Base-by-base conservation (phyloP, 2,113 vertebrate genomes). In the Alexandromys fortis region DNA sequence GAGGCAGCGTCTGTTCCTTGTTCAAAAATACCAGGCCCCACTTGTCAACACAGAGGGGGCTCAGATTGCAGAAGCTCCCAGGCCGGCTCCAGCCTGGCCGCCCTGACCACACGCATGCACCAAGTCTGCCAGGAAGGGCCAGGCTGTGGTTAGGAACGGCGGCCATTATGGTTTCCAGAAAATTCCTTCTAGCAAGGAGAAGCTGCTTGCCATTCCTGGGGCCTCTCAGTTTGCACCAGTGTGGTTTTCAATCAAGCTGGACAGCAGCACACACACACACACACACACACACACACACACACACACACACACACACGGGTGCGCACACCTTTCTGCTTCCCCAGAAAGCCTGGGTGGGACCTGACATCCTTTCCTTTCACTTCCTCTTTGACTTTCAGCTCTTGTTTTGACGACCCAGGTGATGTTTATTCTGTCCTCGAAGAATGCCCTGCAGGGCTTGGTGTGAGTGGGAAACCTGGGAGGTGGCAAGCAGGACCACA, bases 131-230 rank as follows among this genome's bases (percentile, higher is more conserved):
- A 95, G 94, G 68, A 91, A 92, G 82, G 82, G 67, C 88, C 95
- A 86, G 95, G 61, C 95, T 94, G 96, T 55, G 95, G 95, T 96
- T 77, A 55, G 92, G 81, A 79, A 86, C n/a, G 47, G 63, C 47
- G 0, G 76, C 94, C 95, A 90, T 94, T 61, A 85, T 78, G 85
- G 95, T 78, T 94, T 97, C 96, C 95, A 96, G 97, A 96, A 94
- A 91, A 95, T 96, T 95, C 96, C 83, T 96, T 42, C 4, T 73
- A 82, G 92, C 68, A 1, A 58, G 67, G 75, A 91, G 86, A 93
- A 91, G 97, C 97, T 95, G 61, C 35, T 92, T 82, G 81, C 92
- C 94, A 94, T 93, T 97, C 92, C 92, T 90, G 95, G 77, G 86
- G 94, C 47, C 65, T 49, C 49, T 49, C 49, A 8, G 97, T 72